These are phyloP conservation scores for Limonius californicus DNA, from an alignment of 1,140 invertebrate genomes.

Conservation along the genomic window DNA sequence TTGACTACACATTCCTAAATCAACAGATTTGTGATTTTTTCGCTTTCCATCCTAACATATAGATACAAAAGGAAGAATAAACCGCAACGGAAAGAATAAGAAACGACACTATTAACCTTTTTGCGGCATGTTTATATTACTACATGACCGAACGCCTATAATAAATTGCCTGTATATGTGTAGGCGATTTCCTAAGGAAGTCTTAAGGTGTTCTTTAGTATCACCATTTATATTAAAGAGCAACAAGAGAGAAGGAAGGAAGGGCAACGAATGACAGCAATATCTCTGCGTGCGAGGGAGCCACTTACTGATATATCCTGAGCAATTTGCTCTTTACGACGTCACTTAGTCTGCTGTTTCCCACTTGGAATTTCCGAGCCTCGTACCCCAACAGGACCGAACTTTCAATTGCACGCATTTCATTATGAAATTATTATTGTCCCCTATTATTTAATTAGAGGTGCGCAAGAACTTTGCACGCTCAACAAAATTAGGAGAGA, in stretches of 20 bases:
- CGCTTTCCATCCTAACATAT: no score
- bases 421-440: not conserved
- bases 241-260: constrained; percentile 11
- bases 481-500: no score
- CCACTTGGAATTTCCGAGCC: constrained; percentile 4
- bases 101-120: no score
- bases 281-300: constrained; percentile 20
- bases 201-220: constrained; percentile 14
- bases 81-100: no score
- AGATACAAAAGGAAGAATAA: no score
- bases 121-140: no score
- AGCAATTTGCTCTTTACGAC: constrained; percentile 25
- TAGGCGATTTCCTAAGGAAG: constrained; percentile 9
- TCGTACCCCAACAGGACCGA: not conserved
- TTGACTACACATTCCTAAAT: no score
- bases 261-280: constrained; percentile 22
- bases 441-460: no score
- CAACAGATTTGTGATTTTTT: no score
- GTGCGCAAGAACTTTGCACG: no score
- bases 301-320: constrained; percentile 23
- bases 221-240: constrained; percentile 13
- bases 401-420: constrained; percentile 2
- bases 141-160: not conserved
- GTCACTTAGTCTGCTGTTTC: constrained; percentile 15
- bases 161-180: not conserved